Conservation (phyloP, 2,113 vertebrate species). For the Rattus norvegicus region DNA sequence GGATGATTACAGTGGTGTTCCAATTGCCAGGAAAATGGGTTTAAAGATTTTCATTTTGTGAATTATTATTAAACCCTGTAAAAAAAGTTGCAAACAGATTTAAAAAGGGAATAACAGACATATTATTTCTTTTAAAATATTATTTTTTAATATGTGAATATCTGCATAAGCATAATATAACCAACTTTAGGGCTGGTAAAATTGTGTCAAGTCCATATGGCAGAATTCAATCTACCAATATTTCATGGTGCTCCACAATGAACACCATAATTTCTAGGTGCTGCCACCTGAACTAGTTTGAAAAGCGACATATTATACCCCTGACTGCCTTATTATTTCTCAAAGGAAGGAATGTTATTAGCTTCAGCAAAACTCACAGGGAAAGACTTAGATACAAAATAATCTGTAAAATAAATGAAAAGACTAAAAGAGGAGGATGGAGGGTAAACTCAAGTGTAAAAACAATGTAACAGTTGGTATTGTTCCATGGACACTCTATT, state of each 20-base stretch:
- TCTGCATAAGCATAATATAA: constrained; percentile 47
- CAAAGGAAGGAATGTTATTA: constrained; percentile 57
- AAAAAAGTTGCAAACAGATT: constrained; percentile 66
- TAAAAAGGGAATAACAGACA: constrained; percentile 54
- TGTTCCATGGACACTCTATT: constrained; percentile 47
- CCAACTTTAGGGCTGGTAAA: constrained; percentile 55
- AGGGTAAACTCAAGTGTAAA: constrained; percentile 46
- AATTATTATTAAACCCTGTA: constrained; percentile 62
- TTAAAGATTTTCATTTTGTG: constrained; percentile 63
- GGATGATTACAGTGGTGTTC: constrained; percentile 60
- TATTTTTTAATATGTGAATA: constrained; percentile 33
- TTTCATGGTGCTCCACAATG: constrained; percentile 58
- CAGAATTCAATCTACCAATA: constrained; percentile 68
- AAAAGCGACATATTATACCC: constrained; percentile 65
- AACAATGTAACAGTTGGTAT: constrained; percentile 13
- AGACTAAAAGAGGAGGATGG: constrained; percentile 32
- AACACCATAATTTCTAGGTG: constrained; percentile 68
- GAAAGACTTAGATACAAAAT: constrained; percentile 65
- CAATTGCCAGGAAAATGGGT: constrained; percentile 69
- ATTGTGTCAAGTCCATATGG: constrained; percentile 36
- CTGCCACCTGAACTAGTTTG: constrained; percentile 58
- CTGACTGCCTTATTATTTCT: constrained; percentile 65
- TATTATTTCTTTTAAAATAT: constrained; percentile 63
- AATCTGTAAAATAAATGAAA: constrained; percentile 60
- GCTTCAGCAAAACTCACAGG: constrained; percentile 59